phyloP scores from a whole-genome alignment of 2,113 vertebrate genomes.

The Chinchilla lanigera region DNA sequence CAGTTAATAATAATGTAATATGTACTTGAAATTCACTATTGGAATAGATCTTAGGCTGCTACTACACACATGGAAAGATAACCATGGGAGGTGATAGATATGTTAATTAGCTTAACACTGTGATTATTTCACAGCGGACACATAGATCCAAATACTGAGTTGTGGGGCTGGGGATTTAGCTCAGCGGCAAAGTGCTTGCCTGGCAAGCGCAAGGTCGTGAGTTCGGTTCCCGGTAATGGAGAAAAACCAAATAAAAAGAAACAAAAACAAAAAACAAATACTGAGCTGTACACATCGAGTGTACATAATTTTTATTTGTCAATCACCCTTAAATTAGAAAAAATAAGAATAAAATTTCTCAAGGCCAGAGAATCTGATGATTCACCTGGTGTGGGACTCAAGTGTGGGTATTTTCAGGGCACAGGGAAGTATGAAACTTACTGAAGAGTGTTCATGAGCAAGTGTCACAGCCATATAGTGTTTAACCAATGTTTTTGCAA shows the following conservation, averaged over 20 bases:
- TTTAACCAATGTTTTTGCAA: neutral
- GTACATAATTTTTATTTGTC: neutral
- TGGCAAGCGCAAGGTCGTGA: too few relatives aligned
- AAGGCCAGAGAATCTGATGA: neutral
- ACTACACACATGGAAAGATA: neutral
- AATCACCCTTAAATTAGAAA: neutral
- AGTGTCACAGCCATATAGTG: neutral
- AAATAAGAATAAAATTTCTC: neutral
- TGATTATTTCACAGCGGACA: neutral
- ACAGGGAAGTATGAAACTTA: neutral
- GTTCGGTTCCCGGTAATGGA: too few relatives aligned
- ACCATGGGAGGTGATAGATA: neutral
- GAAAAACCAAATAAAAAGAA: too few relatives aligned
- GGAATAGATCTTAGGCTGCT: neutral
- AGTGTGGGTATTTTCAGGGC: neutral
- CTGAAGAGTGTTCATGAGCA: neutral
- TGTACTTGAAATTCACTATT: neutral
- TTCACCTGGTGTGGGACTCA: neutral
- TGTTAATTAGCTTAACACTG: neutral
- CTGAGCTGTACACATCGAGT: neutral
- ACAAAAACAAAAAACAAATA: too few relatives aligned
- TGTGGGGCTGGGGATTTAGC: too few relatives aligned
- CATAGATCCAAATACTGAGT: too few relatives aligned
- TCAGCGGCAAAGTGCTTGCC: too few relatives aligned
- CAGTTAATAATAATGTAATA: neutral